Evolutionary conservation across 2,113 vertebrate genomes (phyloP), one percentile per base, ranked within the genome.

Genomic region (Cheilinus undulatus): DNA sequence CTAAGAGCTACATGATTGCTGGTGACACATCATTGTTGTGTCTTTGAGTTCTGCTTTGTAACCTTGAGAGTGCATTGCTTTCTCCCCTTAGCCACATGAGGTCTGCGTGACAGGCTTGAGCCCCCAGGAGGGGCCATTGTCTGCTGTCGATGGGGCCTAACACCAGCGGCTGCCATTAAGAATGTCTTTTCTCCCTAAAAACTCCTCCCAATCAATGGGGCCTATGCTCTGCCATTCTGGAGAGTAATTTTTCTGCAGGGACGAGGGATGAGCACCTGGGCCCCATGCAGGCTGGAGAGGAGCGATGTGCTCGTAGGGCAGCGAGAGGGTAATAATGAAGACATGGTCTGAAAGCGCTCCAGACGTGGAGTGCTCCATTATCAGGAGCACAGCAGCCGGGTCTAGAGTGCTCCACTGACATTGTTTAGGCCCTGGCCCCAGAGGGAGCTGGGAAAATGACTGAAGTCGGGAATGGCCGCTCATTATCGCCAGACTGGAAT

Each of bases 401-500:
- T 69, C 78, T 84, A 82, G 90, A 89, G 90, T 83, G 86, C 77
- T 87, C 56, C 53, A 51, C 53, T 82, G 88, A 91, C 90, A 92
- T 92, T 93, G 90, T 93, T 90, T 83, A 81, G 84, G 79, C 73
- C 84, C 57, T 10, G 62, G 85, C 81, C 83, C 85, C 48, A 49
- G 73, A 87, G 84, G 83, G 85, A 80, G 78, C 74, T 78, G 82
- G 81, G 86, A 91, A 90, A 89, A 77, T 54, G 80, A 82, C 67
- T 80, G 72, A 77, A 86, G 69, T 83, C 68, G 82, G 80, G 83
- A 90, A 87, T 28, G 73, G 83, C 84, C 71, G 67, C 88, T 92
- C 88, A 91, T 93, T 93, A 93, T 90, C 92, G 80, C 79, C 71
- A 84, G 86, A 88, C 88, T 84, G 83, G 77, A 91, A 91, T 89